Percentiles rank a stretch among this genome's conserved stretches.
phyloP scores from a whole-genome alignment of 30 jellyfish, hydroid and myxozoan species.

The Catostylus mosaicus region DNA sequence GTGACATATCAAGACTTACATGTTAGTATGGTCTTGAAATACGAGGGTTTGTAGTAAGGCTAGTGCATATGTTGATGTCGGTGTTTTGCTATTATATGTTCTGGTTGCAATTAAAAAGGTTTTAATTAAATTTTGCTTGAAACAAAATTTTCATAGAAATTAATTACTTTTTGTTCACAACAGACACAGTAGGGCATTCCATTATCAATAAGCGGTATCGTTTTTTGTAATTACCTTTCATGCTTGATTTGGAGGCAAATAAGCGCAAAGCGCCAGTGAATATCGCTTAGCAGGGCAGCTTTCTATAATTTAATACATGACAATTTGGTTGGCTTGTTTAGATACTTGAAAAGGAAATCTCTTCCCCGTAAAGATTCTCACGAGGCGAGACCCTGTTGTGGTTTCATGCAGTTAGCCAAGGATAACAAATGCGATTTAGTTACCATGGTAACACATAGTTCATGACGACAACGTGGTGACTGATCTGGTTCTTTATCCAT shows the following conservation, averaged over 20 bases:
- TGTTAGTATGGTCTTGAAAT: no score
- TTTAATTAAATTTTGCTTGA: constrained; percentile 14
- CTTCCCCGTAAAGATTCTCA: constrained; percentile 24
- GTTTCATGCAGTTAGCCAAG: constrained; percentile 57
- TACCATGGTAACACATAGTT: constrained; percentile 52
- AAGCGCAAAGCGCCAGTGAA: constrained; percentile 4
- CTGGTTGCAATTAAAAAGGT: neutral
- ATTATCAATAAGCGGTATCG: constrained; percentile 15
- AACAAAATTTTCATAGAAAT: neutral
- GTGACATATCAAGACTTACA: no score
- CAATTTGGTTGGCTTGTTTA: neutral
- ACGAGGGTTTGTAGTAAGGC: no score
- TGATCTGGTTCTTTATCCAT: constrained; percentile 58
- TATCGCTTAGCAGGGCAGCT: constrained; percentile 3
- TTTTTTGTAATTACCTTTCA: neutral
- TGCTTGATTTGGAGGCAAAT: constrained; percentile 20
- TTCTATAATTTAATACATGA: neutral
- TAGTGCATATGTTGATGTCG: no score
- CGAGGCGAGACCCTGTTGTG: constrained; percentile 50
- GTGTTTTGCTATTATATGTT: no score
- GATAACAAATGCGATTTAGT: constrained; percentile 68
- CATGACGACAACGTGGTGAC: constrained; percentile 72
- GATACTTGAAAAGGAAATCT: constrained; percentile 2
- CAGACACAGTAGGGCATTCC: constrained; percentile 20
- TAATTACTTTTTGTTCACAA: constrained; percentile 17